phyloP scores from a whole-genome alignment of 2,797 vertebrate species.

The Momotus momota region DNA sequence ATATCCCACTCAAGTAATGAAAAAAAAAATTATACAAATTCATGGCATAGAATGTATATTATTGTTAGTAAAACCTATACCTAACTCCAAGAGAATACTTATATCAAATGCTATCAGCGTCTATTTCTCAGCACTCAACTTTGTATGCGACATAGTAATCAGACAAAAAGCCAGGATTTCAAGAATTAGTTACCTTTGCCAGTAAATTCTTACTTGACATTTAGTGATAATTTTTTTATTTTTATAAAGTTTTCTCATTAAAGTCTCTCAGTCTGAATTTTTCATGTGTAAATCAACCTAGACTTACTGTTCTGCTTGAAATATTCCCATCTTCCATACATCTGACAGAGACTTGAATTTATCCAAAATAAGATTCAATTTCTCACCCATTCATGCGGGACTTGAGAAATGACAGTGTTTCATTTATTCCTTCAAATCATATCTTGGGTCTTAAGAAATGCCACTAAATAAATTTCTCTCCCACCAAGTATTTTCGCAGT shows the following conservation, averaged over 20 bases:
- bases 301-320: background rate
- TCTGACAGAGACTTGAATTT: background rate
- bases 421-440: background rate
- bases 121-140: background rate
- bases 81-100: background rate
- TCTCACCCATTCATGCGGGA: background rate
- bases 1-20: background rate
- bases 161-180: background rate
- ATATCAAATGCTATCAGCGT: background rate
- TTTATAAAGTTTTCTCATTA: background rate
- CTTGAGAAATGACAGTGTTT: background rate
- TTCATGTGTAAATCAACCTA: background rate
- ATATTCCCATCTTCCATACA: background rate
- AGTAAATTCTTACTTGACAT: background rate
- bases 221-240: background rate
- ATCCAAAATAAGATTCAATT: slow-evolving; percentile 9
- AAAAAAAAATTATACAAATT: background rate
- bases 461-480: background rate
- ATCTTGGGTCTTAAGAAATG: background rate
- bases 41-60: background rate
- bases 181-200: background rate
- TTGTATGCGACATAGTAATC: background rate
- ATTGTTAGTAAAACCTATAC: background rate
- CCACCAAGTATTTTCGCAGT: background rate
- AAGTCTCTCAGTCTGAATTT: background rate